A percentile compares a stretch with the other conserved stretches of the same genome.
These are phyloP conservation scores for Oreortyx pictus DNA, from an alignment of 2,797 vertebrate genomes.

Conservation along the genomic window DNA sequence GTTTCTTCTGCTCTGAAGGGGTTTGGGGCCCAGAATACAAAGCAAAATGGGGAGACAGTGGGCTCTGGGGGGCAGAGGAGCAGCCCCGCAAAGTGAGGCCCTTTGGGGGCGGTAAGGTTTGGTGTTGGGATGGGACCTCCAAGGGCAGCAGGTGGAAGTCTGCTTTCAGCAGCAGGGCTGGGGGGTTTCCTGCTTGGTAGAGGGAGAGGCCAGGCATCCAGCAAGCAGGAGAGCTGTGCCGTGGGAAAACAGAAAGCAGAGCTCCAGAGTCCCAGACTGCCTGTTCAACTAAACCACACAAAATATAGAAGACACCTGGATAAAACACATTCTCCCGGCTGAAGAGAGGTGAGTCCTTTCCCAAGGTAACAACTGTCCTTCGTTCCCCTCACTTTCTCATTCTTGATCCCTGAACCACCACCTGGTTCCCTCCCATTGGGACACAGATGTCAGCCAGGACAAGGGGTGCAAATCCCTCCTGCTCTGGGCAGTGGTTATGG, in stretches of 20 bases:
- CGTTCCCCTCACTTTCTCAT: slow-evolving; percentile 38
- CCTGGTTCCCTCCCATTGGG: slow-evolving; percentile 47
- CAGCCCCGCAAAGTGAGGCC: not conserved
- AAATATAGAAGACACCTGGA: not conserved
- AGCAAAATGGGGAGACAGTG: not conserved
- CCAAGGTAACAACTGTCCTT: slow-evolving; percentile 27
- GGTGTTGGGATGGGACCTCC: not conserved
- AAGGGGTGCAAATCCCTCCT: slow-evolving; percentile 53
- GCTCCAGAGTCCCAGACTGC: not conserved
- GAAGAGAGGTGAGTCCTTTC: slow-evolving; percentile 33
- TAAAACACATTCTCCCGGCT: slow-evolving; percentile 14
- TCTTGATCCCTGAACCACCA: not conserved
- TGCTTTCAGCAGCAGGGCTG: not conserved
- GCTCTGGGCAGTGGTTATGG: slow-evolving; percentile 25
- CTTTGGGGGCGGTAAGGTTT: not conserved
- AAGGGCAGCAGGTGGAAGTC: not conserved
- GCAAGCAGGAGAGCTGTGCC: not conserved
- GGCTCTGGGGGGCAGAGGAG: not conserved
- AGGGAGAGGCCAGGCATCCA: not conserved
- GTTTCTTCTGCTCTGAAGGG: not conserved
- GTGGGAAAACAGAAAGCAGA: not conserved
- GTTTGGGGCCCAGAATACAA: not conserved
- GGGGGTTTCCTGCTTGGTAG: not conserved
- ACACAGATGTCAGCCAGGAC: slow-evolving; percentile 68
- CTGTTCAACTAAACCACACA: not conserved